phyloP scores from a whole-genome alignment of 2,113 vertebrate species.

The Varanus salvator region DNA sequence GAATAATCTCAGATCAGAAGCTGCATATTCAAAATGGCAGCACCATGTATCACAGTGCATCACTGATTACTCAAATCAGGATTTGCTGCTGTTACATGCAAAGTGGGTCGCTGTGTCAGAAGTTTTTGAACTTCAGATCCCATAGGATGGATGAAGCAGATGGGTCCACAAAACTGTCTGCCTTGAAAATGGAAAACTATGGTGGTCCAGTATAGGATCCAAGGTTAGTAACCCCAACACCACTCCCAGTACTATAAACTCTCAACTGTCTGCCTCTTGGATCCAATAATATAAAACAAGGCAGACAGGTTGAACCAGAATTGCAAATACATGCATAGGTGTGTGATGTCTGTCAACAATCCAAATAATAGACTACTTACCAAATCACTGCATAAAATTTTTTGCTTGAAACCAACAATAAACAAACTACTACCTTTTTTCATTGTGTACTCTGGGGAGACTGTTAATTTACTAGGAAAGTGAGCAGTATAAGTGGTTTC shows the following conservation, averaged over 20 bases:
- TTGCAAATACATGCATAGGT: not conserved
- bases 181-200: too few relatives aligned
- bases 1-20: too few relatives aligned
- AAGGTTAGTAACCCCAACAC: not conserved
- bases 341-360: not conserved
- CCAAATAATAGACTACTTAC: not conserved
- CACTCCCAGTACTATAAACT: not conserved
- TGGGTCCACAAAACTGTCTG: not conserved
- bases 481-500: not conserved
- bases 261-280: not conserved
- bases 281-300: not conserved
- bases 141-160: too few relatives aligned
- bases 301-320: not conserved
- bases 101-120: too few relatives aligned
- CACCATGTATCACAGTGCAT: too few relatives aligned
- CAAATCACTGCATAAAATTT: not conserved
- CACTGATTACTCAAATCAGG: too few relatives aligned
- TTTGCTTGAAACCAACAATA: not conserved
- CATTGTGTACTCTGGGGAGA: not conserved
- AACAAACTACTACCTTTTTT: not conserved
- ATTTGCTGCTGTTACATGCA: too few relatives aligned
- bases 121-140: too few relatives aligned
- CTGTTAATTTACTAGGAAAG: not conserved
- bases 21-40: too few relatives aligned
- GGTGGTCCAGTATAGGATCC: too few relatives aligned